Evolutionary conservation across 2,113 vertebrate genomes (phyloP), one percentile per base, ranked within the genome.

Genomic region (Psilopogon haemacephalus): DNA sequence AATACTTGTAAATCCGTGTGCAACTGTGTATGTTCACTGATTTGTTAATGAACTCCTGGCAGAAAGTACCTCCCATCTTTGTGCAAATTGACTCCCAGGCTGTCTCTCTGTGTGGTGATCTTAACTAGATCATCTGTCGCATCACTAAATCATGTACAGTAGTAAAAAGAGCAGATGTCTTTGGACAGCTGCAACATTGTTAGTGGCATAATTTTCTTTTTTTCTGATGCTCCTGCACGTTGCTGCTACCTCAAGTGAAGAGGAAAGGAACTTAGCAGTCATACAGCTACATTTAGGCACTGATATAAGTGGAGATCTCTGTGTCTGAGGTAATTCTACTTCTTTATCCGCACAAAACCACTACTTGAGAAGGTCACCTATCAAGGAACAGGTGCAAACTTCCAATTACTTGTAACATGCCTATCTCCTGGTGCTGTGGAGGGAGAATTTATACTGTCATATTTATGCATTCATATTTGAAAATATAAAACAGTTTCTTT

Each of bases 81-180:
- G 33, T 77, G 56, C 30, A 86, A 63, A 26, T 3, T 64, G 54
- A 84, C 59, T 68, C 38, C 18, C 64, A 67, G 33, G 40, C 79
- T 63, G 62, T 70, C 32, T 64, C 88, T 37, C 48, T 60, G 35
- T 75, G 76, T 23, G 42, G 11, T 21, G 12, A 71, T 68, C 42
- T 68, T 38, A 59, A 74, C 50, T 4, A 4, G n/a, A 40, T n/a
- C 1, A 40, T 86, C 88, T 84, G 14, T 88, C 69, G 58, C 65
- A 58, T 15, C 32, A 28, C 32, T 58, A 60, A 67, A 86, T 74
- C 27, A 86, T 23, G 48, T 40, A 77, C 48, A 54, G 37, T 9
- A 68, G 58, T 88, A 72, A 91, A 83, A 90, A 46, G 33, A 91
- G 62, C 76, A 94, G 88, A 80, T 88, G 90, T 71, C 28, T 17